phyloP scores from a whole-genome alignment of 2,888 invertebrate species.

The Neocrepidodera transversa region DNA sequence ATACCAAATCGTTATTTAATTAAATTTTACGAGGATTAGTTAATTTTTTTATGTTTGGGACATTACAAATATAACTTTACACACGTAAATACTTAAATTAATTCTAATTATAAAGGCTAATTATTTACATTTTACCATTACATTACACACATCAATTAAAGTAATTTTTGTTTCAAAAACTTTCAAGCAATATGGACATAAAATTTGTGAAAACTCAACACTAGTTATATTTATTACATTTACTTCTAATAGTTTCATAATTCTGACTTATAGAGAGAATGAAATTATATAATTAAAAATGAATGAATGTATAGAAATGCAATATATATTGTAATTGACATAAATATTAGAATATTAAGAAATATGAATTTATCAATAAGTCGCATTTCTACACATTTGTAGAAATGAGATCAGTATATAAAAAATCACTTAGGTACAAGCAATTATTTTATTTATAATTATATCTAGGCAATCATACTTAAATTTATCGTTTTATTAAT shows the following conservation, averaged over 20 bases:
- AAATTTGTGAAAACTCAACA: constrained; percentile 38
- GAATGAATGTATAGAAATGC: too few relatives aligned
- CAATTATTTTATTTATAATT: too few relatives aligned
- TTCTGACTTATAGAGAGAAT: too few relatives aligned
- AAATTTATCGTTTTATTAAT: too few relatives aligned
- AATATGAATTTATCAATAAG: too few relatives aligned
- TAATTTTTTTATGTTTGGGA: constrained; percentile 9
- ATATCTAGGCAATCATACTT: too few relatives aligned
- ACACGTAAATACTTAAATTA: constrained; percentile 12
- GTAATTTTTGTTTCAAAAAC: constrained; percentile 22
- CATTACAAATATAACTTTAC: constrained; percentile 14
- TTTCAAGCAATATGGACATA: constrained; percentile 31
- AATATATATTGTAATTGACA: too few relatives aligned
- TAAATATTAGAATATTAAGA: too few relatives aligned
- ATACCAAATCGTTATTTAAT: neutral
- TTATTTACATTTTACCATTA: constrained; percentile 20
- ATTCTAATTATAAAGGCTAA: constrained; percentile 19
- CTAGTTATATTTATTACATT: constrained; percentile 18
- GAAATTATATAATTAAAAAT: too few relatives aligned
- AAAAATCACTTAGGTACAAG: neutral
- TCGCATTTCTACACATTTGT: too few relatives aligned
- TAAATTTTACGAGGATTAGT: neutral
- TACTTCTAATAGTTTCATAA: constrained; percentile 24
- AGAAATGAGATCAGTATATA: neutral
- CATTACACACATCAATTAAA: constrained; percentile 28